Conservation (phyloP, 2,888 invertebrate species). For the Galeruca laticollis region DNA sequence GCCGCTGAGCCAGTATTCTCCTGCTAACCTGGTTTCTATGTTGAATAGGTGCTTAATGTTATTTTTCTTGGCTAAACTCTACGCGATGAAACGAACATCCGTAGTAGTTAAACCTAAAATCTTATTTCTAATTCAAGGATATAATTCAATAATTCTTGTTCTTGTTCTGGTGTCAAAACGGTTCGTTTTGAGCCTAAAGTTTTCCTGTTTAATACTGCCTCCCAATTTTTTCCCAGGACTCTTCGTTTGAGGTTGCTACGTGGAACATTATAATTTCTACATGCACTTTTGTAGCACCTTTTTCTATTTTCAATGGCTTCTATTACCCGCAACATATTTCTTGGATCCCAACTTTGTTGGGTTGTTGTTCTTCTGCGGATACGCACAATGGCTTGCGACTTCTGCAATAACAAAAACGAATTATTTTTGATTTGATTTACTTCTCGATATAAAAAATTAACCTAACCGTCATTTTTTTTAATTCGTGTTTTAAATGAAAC, state of each 20-base stretch:
- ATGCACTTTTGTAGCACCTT: constrained; percentile 15
- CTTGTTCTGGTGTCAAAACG: constrained; percentile 21
- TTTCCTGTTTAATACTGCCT: constrained; percentile 20
- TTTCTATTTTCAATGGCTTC: constrained; percentile 9
- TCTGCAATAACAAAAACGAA: constrained; percentile 24
- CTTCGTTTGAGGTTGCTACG: constrained; percentile 20
- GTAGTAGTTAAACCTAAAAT: constrained; percentile 19
- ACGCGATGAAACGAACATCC: constrained; percentile 21
- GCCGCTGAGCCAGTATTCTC: constrained; percentile 21
- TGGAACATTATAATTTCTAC: constrained; percentile 24
- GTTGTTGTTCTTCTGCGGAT: constrained; percentile 14
- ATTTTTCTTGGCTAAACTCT: constrained; percentile 24
- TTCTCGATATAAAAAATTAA: constrained; percentile 20
- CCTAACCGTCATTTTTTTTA: too few relatives aligned
- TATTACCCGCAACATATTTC: too few relatives aligned
- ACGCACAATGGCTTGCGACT: constrained; percentile 19
- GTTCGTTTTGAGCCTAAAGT: constrained; percentile 19
- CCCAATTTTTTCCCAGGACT: constrained; percentile 25
- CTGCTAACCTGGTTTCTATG: constrained; percentile 23
- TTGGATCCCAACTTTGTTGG: constrained; percentile 22
- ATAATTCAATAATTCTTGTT: constrained; percentile 23
- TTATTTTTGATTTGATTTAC: constrained; percentile 20
- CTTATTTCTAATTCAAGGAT: constrained; percentile 25
- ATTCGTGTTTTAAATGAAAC: too few relatives aligned
- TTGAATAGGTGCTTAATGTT: constrained; percentile 24